Percentiles rank a stretch among this genome's conserved stretches.
phyloP scores from a whole-genome alignment of 1,140 invertebrate genomes.

The Ridgeia piscesae region DNA sequence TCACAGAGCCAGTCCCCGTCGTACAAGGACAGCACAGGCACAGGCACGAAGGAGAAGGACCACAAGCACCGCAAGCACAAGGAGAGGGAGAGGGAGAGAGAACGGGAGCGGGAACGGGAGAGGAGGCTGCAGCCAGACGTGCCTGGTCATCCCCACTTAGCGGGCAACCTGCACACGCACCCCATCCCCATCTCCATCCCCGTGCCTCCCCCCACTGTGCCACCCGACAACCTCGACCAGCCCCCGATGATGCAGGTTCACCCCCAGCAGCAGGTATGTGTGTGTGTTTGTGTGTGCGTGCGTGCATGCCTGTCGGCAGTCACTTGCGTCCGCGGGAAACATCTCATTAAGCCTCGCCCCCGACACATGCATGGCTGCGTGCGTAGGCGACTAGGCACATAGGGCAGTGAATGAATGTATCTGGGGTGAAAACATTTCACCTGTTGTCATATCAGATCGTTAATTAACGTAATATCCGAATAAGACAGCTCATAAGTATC shows the following conservation, averaged over 20 bases:
- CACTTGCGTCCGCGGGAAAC: too few relatives aligned
- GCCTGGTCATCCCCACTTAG: conserved; percentile 12
- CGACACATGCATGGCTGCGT: background rate
- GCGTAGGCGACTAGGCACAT: background rate
- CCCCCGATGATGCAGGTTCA: conserved; percentile 19
- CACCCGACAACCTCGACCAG: background rate
- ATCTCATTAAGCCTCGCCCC: too few relatives aligned
- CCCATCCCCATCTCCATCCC: conserved; percentile 16
- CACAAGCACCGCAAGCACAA: conserved; percentile 19
- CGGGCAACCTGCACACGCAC: background rate
- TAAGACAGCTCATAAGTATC: background rate
- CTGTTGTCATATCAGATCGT: background rate
- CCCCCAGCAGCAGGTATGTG: conserved; percentile 18
- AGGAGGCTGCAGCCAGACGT: conserved; percentile 15
- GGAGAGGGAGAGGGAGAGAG: conserved; percentile 3
- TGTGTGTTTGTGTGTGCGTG: background rate
- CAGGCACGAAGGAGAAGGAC: conserved; percentile 15
- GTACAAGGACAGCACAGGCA: conserved; percentile 9
- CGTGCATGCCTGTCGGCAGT: background rate
- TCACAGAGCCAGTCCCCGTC: background rate
- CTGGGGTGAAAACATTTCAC: background rate
- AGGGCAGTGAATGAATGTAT: background rate
- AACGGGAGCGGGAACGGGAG: background rate
- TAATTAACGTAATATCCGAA: too few relatives aligned
- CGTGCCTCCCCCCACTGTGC: conserved; percentile 8